phyloP scores from a whole-genome alignment of 2,888 invertebrate genomes.

The Philereme transversata region DNA sequence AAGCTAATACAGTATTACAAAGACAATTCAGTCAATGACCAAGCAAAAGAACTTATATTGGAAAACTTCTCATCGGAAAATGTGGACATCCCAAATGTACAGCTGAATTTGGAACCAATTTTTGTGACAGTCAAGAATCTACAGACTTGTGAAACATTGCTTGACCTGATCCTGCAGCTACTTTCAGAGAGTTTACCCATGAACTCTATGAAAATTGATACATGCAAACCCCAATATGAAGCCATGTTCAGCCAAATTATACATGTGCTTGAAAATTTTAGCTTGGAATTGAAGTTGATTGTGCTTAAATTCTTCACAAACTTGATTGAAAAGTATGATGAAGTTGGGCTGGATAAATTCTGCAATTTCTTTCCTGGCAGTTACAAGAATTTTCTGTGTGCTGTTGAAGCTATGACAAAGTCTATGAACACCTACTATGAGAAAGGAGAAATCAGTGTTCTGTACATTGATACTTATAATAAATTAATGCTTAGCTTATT shows the following conservation, averaged over 20 bases:
- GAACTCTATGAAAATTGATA: slow-evolving; percentile 57
- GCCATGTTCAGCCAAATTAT: slow-evolving; percentile 54
- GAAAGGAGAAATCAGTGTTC: slow-evolving; percentile 58
- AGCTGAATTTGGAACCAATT: slow-evolving; percentile 71
- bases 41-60: slow-evolving; percentile 50
- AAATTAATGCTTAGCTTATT: slow-evolving; percentile 51
- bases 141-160: slow-evolving; percentile 61
- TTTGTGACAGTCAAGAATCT: slow-evolving; percentile 64
- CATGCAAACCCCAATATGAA: slow-evolving; percentile 45
- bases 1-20: slow-evolving; percentile 73
- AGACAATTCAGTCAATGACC: slow-evolving; percentile 42
- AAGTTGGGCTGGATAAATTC: slow-evolving; percentile 55
- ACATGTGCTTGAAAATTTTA: slow-evolving; percentile 62
- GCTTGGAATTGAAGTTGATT: slow-evolving; percentile 64
- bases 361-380: slow-evolving; percentile 51
- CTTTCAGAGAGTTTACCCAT: slow-evolving; percentile 65
- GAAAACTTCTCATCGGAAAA: slow-evolving; percentile 75
- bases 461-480: slow-evolving; percentile 56
- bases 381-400: slow-evolving; percentile 52
- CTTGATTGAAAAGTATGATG: slow-evolving; percentile 60
- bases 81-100: slow-evolving; percentile 61
- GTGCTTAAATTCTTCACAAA: slow-evolving; percentile 64
- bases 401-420: slow-evolving; percentile 58
- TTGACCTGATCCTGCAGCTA: slow-evolving; percentile 64
- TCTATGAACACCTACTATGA: slow-evolving; percentile 58